phyloP scores from a whole-genome alignment of 1,140 invertebrate genomes.

The Eumaeus atala region DNA sequence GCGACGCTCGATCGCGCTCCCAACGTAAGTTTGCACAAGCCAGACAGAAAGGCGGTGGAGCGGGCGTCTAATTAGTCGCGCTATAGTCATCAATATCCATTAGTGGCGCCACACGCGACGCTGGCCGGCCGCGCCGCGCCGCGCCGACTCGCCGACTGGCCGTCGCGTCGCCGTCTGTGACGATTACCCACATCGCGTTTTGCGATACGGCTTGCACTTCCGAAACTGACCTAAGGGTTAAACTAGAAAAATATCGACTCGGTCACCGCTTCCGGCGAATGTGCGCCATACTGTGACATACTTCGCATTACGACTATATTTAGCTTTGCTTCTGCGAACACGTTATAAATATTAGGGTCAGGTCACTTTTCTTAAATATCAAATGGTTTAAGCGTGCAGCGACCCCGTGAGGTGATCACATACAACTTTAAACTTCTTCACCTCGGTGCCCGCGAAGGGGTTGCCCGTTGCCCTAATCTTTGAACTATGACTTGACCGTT shows the following conservation, averaged over 20 bases:
- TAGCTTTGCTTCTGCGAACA: constrained; percentile 9
- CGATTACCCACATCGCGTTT: constrained; percentile 24
- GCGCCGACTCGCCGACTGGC: constrained; percentile 46
- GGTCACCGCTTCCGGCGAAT: background rate
- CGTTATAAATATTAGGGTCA: constrained; percentile 27
- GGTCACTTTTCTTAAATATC: constrained; percentile 56
- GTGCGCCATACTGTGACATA: no score
- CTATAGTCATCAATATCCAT: constrained; percentile 68
- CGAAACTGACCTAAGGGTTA: constrained; percentile 21
- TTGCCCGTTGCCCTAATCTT: constrained; percentile 71
- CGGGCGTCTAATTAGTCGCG: constrained; percentile 59
- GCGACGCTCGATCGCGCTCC: background rate
- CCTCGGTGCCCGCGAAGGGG: constrained; percentile 58
- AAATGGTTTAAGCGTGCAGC: constrained; percentile 56
- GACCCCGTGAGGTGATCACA: constrained; percentile 40
- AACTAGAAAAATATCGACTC: constrained; percentile 17
- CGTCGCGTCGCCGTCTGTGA: constrained; percentile 22
- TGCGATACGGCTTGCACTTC: constrained; percentile 52
- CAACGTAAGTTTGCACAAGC: constrained; percentile 16
- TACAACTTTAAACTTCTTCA: constrained; percentile 68
- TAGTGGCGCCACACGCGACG: constrained; percentile 67
- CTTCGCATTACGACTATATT: background rate
- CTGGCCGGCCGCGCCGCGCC: constrained; percentile 32
- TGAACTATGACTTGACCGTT: constrained; percentile 74
- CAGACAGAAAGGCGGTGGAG: constrained; percentile 42